Percentiles rank a stretch among this genome's conserved stretches.
Conservation (phyloP, 2,113 vertebrate species). For the Peucedramus taeniatus region DNA sequence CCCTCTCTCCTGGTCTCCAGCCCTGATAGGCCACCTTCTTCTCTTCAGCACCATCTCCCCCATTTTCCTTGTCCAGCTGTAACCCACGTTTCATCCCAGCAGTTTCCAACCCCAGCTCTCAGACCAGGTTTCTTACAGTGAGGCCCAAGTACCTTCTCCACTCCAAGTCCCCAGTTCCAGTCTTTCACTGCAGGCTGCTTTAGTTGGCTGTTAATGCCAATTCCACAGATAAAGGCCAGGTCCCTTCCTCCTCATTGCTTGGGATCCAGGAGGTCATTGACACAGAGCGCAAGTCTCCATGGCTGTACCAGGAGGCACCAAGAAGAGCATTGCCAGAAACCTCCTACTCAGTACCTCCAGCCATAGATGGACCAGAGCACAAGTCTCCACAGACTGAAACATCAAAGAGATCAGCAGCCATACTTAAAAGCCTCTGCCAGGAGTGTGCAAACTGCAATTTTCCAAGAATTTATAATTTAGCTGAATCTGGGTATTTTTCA, state of each 20-base stretch:
- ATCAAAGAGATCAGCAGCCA: neutral
- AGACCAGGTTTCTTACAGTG: neutral
- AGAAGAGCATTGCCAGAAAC: neutral
- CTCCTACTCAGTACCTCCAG: neutral
- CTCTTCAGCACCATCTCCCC: neutral
- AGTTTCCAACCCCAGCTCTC: neutral
- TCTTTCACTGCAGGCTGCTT: neutral
- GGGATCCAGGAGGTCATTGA: neutral
- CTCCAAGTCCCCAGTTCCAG: neutral
- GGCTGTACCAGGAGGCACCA: neutral
- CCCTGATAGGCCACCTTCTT: neutral
- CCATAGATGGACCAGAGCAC: neutral
- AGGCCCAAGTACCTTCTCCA: neutral
- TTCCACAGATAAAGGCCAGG: neutral
- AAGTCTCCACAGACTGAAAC: neutral
- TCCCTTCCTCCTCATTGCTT: neutral
- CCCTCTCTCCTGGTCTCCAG: neutral
- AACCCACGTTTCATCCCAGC: neutral
- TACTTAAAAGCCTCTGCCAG: neutral
- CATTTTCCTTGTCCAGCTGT: neutral
- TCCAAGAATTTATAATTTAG: neutral
- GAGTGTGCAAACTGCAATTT: neutral
- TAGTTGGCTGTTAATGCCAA: neutral
- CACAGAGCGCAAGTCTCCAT: neutral
- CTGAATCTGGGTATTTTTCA: neutral